Base-by-base conservation (phyloP, 2,888 invertebrate species). In the Linyphia triangularis region DNA sequence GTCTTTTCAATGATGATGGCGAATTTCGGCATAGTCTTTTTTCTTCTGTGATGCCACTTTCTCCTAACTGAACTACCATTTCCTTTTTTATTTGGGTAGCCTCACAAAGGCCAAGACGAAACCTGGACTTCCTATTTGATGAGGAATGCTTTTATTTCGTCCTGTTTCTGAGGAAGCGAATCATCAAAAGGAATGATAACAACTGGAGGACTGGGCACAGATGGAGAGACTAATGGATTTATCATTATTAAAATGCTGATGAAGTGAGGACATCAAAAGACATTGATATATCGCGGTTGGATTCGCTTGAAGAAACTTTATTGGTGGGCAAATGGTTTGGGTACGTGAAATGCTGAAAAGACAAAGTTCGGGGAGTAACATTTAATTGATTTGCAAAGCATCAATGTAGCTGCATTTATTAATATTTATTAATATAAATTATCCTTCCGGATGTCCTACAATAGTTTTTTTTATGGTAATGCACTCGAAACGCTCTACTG, bases 191-290 rank as follows among this genome's bases (percentile, higher is more conserved):
- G 7, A 24, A 61, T 1, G n/a, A n/a, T 9, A 73, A 57, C 73
- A 19, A 30, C 19, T 22, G 22, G 59, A 51, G 4, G 13, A 51
- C 13, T 51, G 67, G 67, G 67, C 13, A 33, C 33, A 33, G 10
- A 26, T 28, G 28, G 67, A 30, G 19, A 67, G 30, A 33, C 67
- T 67, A 67, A 67, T 67, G 33, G 67, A 22, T 16, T 30, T 33
- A 33, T 67, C 33, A 28, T 67, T 67, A 67, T 67, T 67, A 67
- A 67, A 67, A 67, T 67, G 67, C 67, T 67, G 67, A 67, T 33
- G 67, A 33, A 30, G 63, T 28, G 28, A 16, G 19, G 65, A 30
- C n/a, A 33, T n/a, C 33, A 67, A 67, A 33, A 33, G 33, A 16
- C 16, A 13, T 13, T 51, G 51, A 2, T 51, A 5, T 51, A 1